phyloP scores from a whole-genome alignment of 1,140 invertebrate species.

The Dendroctonus ponderosae region DNA sequence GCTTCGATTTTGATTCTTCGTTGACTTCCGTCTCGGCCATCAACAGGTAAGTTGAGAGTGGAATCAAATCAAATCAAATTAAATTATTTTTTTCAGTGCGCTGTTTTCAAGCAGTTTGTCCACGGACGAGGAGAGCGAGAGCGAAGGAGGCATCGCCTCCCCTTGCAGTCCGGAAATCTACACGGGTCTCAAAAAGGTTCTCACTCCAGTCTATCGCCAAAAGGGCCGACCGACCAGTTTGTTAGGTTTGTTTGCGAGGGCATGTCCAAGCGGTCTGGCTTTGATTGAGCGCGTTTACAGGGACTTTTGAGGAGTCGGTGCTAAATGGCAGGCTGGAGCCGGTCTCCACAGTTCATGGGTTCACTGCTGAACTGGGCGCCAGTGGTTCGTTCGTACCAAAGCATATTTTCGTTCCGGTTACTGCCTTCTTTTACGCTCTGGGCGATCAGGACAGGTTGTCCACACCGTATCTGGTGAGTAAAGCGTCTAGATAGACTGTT shows the following conservation, averaged over 20 bases:
- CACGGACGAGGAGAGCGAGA: slow-evolving; percentile 52
- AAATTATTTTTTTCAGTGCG: slow-evolving; percentile 49
- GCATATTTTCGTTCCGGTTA: slow-evolving; percentile 85
- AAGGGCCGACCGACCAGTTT: slow-evolving; percentile 45
- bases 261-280: neutral
- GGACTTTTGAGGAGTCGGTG: slow-evolving; percentile 90
- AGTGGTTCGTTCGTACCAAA: slow-evolving; percentile 91
- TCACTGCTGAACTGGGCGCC: slow-evolving; percentile 88
- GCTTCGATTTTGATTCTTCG: slow-evolving; percentile 84
- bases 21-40: slow-evolving; percentile 79
- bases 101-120: slow-evolving; percentile 47
- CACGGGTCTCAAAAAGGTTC: slow-evolving; percentile 34
- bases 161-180: slow-evolving; percentile 48
- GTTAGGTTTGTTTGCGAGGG: slow-evolving; percentile 44
- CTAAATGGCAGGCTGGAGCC: slow-evolving; percentile 89
- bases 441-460: slow-evolving; percentile 87
- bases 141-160: slow-evolving; percentile 50
- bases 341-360: slow-evolving; percentile 87
- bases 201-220: slow-evolving; percentile 36
- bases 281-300: slow-evolving; percentile 46
- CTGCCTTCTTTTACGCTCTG: slow-evolving; percentile 93
- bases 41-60: slow-evolving; percentile 65
- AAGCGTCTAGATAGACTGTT: no score
- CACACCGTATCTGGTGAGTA: slow-evolving; percentile 89
- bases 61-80: no score